Evolutionary conservation across 1,140 invertebrate genomes (phyloP).

Genomic region (Drosophila littoralis): DNA sequence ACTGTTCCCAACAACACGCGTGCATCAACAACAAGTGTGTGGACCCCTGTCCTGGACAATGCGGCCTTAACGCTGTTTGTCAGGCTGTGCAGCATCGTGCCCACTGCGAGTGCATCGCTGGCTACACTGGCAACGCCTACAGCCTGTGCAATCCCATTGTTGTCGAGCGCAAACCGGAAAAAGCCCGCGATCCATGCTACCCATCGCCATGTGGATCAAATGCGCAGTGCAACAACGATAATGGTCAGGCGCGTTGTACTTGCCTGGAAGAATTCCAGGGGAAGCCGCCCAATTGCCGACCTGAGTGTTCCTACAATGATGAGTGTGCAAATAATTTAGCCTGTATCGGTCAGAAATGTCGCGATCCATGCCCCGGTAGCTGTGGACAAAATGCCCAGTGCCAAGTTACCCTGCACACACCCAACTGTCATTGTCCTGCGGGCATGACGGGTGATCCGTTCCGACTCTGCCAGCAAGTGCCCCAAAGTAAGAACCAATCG

Average conservation of each 20-base stretch:
- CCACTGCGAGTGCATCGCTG: conserved; percentile 89
- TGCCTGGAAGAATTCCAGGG: conserved; percentile 88
- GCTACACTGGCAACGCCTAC: conserved; percentile 91
- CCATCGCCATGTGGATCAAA: conserved; percentile 92
- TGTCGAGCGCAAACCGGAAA: conserved; percentile 50
- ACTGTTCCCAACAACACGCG: conserved; percentile 89
- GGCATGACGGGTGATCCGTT: conserved; percentile 91
- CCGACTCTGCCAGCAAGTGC: conserved; percentile 85
- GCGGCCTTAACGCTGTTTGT: conserved; percentile 91
- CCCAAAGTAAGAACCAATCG: conserved; percentile 78
- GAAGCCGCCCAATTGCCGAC: conserved; percentile 88
- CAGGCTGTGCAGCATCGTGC: conserved; percentile 89
- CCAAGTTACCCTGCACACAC: conserved; percentile 89
- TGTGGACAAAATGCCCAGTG: conserved; percentile 91
- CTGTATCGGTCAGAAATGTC: conserved; percentile 88
- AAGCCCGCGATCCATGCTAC: conserved; percentile 86
- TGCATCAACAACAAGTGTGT: conserved; percentile 92
- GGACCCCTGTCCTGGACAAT: conserved; percentile 91
- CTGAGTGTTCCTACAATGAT: conserved; percentile 88
- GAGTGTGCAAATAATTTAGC: conserved; percentile 88
- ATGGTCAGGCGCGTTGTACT: conserved; percentile 86
- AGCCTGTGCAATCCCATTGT: conserved; percentile 90
- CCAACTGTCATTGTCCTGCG: conserved; percentile 88
- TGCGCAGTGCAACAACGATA: conserved; percentile 88
- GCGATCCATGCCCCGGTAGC: conserved; percentile 90